Conservation (phyloP, 2,113 vertebrate genomes). For the Ammodramus savannarum region DNA sequence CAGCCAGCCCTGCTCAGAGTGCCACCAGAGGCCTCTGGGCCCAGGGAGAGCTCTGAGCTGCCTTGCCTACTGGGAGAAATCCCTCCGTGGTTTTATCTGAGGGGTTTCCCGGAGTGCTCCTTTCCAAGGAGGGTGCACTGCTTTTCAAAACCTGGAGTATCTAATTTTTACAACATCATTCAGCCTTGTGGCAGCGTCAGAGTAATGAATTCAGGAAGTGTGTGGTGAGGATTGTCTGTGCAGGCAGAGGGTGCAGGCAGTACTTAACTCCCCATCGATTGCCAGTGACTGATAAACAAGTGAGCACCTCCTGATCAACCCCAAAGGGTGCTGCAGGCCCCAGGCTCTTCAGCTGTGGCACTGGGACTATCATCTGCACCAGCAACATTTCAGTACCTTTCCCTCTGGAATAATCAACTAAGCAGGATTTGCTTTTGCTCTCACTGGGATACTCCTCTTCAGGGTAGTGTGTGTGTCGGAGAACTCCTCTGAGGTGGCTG, state of each 20-base stretch:
- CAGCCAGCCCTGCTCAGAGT: background rate
- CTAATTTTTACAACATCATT: constrained; percentile 28
- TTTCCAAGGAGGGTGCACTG: background rate
- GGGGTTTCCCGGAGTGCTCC: background rate
- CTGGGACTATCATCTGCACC: background rate
- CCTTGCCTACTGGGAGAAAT: background rate
- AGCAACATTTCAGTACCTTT: background rate
- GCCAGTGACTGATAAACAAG: background rate
- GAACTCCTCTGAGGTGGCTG: background rate
- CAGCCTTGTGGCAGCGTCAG: background rate
- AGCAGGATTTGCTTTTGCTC: background rate
- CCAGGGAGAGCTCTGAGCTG: background rate
- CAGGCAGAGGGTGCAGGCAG: constrained; percentile 3
- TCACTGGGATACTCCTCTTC: rapidly evolving
- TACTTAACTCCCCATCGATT: constrained; percentile 38
- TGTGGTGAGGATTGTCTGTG: background rate
- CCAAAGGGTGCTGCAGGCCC: background rate
- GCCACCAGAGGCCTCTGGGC: background rate
- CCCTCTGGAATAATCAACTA: too few species aligned
- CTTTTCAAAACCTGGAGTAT: background rate
- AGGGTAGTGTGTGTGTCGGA: rapidly evolving
- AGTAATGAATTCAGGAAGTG: constrained; percentile 50
- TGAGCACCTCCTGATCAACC: background rate
- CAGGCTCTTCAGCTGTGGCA: background rate
- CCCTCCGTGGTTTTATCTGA: background rate